These are phyloP conservation scores for Troilus luridus DNA, from an alignment of 2,888 invertebrate genomes.

Conservation along the genomic window DNA sequence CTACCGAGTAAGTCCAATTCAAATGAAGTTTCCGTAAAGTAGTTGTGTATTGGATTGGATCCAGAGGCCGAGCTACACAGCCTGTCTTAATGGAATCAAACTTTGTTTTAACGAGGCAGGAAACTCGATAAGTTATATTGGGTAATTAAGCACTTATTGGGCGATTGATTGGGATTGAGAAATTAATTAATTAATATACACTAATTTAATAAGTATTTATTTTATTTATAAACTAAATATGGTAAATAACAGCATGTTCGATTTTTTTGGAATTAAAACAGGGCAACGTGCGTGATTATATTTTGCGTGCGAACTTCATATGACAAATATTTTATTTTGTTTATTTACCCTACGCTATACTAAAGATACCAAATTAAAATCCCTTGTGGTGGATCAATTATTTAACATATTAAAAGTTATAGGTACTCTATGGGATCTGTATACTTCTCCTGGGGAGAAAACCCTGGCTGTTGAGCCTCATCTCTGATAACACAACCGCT, in stretches of 20 bases:
- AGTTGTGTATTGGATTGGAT: neutral
- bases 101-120: slow-evolving; percentile 10
- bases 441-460: too few relatives aligned
- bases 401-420: too few relatives aligned
- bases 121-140: slow-evolving; percentile 1
- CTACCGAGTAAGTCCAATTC: neutral
- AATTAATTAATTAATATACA: neutral
- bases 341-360: too few relatives aligned
- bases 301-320: too few relatives aligned
- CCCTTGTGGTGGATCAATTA: too few relatives aligned
- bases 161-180: neutral
- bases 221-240: neutral
- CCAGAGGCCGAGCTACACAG: neutral
- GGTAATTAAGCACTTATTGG: neutral
- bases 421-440: too few relatives aligned
- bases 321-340: too few relatives aligned
- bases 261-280: too few relatives aligned
- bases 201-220: neutral
- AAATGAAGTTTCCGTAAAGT: neutral
- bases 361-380: too few relatives aligned
- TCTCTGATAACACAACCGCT: too few relatives aligned
- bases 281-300: too few relatives aligned
- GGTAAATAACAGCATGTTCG: neutral
- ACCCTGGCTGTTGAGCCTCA: too few relatives aligned
- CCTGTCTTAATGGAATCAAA: neutral